Conservation (phyloP, 1,140 invertebrate genomes). For the Eumaeus atala region DNA sequence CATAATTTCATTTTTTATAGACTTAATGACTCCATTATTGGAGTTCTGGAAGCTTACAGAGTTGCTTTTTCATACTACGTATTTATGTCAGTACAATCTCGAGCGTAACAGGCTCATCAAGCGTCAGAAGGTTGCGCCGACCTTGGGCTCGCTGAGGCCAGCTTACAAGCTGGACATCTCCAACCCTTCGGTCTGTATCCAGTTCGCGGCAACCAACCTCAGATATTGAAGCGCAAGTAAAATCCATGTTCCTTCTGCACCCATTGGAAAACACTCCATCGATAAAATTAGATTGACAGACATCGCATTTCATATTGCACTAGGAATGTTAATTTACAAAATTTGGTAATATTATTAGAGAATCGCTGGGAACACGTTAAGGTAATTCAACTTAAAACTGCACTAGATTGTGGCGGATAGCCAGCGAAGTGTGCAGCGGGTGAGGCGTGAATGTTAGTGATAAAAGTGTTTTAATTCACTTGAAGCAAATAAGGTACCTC, state of each 20-base stretch:
- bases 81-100: neutral
- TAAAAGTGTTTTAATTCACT: no score
- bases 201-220: no score
- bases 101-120: neutral
- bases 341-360: no score
- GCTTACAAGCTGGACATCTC: slow-evolving; percentile 1
- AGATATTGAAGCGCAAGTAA: neutral
- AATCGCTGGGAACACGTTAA: no score
- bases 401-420: no score
- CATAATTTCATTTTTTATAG: no score
- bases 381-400: no score
- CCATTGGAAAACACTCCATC: slow-evolving; percentile 5
- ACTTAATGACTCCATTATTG: no score
- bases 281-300: neutral
- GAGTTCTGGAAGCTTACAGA: neutral
- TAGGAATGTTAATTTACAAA: slow-evolving; percentile 21
- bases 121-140: neutral
- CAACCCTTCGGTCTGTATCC: neutral
- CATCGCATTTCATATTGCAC: neutral
- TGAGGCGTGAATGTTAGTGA: no score
- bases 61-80: neutral
- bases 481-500: no score
- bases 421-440: no score
- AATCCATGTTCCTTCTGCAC: neutral
- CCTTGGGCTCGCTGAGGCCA: neutral